These are phyloP conservation scores for Sthenelais limicola DNA, from an alignment of 2,888 invertebrate species.

Conservation along the genomic window DNA sequence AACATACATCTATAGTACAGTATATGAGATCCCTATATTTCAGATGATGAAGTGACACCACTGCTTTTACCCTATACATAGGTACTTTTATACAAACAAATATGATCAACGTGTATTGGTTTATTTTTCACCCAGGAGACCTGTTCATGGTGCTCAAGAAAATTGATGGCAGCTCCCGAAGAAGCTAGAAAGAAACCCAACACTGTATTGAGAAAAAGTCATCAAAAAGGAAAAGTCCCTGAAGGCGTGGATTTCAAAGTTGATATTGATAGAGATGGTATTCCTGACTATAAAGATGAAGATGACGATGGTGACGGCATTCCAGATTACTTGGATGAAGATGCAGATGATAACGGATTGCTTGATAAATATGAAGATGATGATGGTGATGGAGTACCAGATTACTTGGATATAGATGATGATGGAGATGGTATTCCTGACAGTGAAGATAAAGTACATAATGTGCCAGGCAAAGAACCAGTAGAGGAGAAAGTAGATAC, in stretches of 20 bases:
- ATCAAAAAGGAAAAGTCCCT: background rate
- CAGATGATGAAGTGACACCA: no score
- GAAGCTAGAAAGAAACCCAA: conserved; percentile 39
- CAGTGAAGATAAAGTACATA: conserved; percentile 46
- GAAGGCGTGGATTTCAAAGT: conserved; percentile 56
- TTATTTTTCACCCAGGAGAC: conserved; percentile 50
- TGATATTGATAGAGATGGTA: conserved; percentile 59
- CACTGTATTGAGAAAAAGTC: conserved; percentile 11
- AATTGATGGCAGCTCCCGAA: conserved; percentile 55
- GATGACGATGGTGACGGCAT: conserved; percentile 60
- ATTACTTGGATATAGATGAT: conserved; percentile 58
- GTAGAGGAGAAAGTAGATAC: conserved; percentile 46
- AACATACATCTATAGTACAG: no score
- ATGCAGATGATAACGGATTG: conserved; percentile 60
- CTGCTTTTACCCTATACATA: no score
- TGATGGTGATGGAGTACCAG: conserved; percentile 55
- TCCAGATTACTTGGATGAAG: conserved; percentile 51
- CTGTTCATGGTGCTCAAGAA: conserved; percentile 59
- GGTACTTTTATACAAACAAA: no score
- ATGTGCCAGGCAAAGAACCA: conserved; percentile 48
- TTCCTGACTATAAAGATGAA: conserved; percentile 58
- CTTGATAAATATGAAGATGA: conserved; percentile 53
- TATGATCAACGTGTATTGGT: no score
- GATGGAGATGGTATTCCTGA: conserved; percentile 64
- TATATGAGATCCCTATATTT: no score